Conservation (phyloP, 2,797 vertebrate genomes). For the Squalus acanthias region DNA sequence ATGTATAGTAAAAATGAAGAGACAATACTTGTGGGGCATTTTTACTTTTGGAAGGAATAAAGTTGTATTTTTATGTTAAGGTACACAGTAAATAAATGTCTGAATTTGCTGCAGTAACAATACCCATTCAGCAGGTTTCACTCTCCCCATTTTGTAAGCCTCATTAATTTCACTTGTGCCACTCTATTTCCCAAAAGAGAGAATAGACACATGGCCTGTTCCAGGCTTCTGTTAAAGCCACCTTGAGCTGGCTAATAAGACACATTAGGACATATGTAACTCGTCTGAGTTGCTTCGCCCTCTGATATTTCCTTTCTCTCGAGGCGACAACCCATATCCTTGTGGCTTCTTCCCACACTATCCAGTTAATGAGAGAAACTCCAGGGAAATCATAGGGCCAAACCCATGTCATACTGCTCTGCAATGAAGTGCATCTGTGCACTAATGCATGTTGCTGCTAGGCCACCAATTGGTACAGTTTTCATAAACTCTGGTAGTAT, state of each 20-base stretch:
- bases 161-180: not conserved
- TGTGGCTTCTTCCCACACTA: not conserved
- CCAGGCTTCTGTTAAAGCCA: not conserved
- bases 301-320: conserved; percentile 2
- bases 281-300: not conserved
- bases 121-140: not conserved
- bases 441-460: not conserved
- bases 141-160: not conserved
- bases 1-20: not conserved
- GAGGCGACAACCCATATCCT: not conserved
- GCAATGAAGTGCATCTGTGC: not conserved
- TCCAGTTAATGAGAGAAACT: not conserved
- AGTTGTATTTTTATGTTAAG: not conserved
- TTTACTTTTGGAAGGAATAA: not conserved
- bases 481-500: not conserved
- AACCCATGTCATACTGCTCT: not conserved
- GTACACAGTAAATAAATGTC: not conserved
- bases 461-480: not conserved
- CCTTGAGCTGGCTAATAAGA: not conserved
- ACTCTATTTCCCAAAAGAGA: not conserved
- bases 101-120: not conserved
- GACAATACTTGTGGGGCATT: not conserved
- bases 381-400: not conserved
- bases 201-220: not conserved
- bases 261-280: not conserved